A percentile compares a stretch with the other conserved stretches of the same genome.
These are phyloP conservation scores for Palaemon carinicauda DNA, from an alignment of 1,140 invertebrate species.

Conservation along the genomic window DNA sequence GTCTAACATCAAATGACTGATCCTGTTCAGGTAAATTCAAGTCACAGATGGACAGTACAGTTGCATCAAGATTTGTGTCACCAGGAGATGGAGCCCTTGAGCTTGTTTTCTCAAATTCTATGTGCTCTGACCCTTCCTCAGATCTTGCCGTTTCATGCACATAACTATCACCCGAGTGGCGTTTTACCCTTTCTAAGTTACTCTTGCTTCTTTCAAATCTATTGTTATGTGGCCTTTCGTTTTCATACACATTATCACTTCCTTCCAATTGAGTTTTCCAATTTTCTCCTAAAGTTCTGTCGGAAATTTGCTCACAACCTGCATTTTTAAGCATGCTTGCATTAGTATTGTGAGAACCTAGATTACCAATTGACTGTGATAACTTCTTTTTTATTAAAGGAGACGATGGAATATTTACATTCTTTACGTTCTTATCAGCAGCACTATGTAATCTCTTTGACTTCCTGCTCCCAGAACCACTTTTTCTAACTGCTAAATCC, in stretches of 20 bases:
- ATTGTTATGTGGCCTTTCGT: not conserved
- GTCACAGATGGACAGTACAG: slow-evolving; percentile 25
- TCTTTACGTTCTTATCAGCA: not conserved
- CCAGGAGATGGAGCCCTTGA: not conserved
- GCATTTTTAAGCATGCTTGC: not conserved
- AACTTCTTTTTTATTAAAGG: slow-evolving; percentile 12
- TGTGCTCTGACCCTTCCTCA: too few species aligned
- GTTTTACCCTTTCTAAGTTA: not conserved
- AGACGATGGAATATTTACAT: not conserved
- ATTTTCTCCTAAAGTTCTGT: not conserved
- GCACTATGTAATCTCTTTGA: not conserved
- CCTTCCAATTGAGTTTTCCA: not conserved
- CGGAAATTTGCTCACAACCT: not conserved
- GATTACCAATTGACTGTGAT: slow-evolving; percentile 1
- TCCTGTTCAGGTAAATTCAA: slow-evolving; percentile 3
- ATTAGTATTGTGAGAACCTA: not conserved
- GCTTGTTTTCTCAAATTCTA: not conserved
- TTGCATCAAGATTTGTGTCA: slow-evolving; percentile 4
- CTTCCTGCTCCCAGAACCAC: not conserved
- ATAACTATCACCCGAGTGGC: too few species aligned
- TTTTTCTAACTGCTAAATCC: not conserved
- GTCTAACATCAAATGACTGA: not conserved
- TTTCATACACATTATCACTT: not conserved
- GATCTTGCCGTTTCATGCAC: too few species aligned
- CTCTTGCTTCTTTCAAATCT: not conserved